Evolutionary conservation across 1,140 invertebrate species (phyloP).

Genomic region (Philaenus spumarius): DNA sequence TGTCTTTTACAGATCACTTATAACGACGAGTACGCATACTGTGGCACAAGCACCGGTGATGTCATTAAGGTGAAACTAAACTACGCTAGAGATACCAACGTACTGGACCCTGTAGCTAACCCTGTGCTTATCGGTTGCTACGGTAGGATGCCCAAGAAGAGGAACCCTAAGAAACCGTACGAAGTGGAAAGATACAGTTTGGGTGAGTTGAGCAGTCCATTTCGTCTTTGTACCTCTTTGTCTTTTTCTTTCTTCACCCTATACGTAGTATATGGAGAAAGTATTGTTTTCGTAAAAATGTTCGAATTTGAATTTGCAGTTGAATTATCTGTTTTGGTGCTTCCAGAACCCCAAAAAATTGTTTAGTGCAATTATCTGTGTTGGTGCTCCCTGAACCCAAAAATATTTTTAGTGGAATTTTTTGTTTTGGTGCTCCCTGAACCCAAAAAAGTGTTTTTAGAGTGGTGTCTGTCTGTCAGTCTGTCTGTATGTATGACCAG

Average conservation of each 20-base stretch:
- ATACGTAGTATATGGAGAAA: no score
- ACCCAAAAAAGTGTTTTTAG: no score
- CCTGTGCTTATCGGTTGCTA: slow-evolving; percentile 62
- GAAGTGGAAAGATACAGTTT: slow-evolving; percentile 41
- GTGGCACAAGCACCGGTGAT: slow-evolving; percentile 77
- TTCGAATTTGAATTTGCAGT: no score
- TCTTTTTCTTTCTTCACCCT: background rate
- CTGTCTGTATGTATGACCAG: no score
- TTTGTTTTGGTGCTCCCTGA: no score
- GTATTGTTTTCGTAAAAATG: no score
- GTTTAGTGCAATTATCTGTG: no score
- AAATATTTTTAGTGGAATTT: no score
- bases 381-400: no score
- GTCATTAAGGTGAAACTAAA: slow-evolving; percentile 55
- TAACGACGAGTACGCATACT: slow-evolving; percentile 65
- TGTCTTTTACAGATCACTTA: slow-evolving; percentile 48
- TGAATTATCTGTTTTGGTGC: no score
- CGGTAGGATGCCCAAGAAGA: slow-evolving; percentile 46
- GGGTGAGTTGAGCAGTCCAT: slow-evolving; percentile 38
- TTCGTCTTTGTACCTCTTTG: background rate
- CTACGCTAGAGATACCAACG: slow-evolving; percentile 49
- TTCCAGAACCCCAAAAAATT: no score
- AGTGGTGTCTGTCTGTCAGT: no score
- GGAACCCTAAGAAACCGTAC: slow-evolving; percentile 9
- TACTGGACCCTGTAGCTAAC: slow-evolving; percentile 43